These are phyloP conservation scores for Mactromeris polynyma DNA, from an alignment of 2,888 invertebrate genomes.

Conservation along the genomic window DNA sequence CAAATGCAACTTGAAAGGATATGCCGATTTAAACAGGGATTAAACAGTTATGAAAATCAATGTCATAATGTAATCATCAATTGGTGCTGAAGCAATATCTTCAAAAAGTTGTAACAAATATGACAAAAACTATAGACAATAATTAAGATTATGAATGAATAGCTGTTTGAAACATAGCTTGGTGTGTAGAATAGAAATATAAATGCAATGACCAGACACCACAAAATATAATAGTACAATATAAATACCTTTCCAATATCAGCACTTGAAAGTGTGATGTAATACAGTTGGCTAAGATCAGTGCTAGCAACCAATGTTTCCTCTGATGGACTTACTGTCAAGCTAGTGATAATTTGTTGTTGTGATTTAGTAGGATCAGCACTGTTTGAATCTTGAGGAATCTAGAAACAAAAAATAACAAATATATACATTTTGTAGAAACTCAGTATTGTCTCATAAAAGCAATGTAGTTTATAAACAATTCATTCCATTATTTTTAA, in stretches of 20 bases:
- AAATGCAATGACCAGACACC: not conserved
- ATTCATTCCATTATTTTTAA: not conserved
- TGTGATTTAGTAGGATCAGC: conserved; percentile 84
- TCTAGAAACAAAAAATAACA: conserved; percentile 70
- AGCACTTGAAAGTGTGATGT: conserved; percentile 87
- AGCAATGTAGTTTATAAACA: not conserved
- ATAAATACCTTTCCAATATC: conserved; percentile 86
- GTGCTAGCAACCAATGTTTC: conserved; percentile 88
- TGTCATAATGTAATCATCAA: too few species aligned
- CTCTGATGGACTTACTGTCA: conserved; percentile 88
- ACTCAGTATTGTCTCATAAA: not conserved
- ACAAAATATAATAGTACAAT: not conserved
- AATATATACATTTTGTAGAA: not conserved
- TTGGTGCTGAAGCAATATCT: too few species aligned
- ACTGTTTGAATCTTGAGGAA: conserved; percentile 86
- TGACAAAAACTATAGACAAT: not conserved
- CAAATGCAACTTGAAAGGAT: not conserved
- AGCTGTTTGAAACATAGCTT: not conserved
- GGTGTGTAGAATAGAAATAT: not conserved
- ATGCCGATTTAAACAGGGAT: not conserved
- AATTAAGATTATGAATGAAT: not conserved
- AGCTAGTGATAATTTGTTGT: conserved; percentile 84
- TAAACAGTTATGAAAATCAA: too few species aligned
- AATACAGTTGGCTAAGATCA: conserved; percentile 88
- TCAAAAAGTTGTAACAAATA: too few species aligned